phyloP scores from a whole-genome alignment of 2,113 vertebrate genomes.

The Bothrops jararaca region DNA sequence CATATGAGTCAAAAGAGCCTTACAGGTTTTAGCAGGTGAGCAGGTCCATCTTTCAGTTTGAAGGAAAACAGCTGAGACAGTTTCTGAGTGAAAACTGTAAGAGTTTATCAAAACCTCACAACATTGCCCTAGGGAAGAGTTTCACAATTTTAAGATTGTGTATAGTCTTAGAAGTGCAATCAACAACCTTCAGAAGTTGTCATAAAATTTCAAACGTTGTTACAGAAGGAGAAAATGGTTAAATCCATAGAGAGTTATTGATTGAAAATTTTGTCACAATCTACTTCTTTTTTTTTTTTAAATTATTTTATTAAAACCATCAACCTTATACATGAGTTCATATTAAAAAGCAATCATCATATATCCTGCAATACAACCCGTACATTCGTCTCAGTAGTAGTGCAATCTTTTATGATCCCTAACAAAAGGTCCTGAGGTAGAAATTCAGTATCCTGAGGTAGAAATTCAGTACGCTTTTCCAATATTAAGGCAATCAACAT shows the following conservation, averaged over 20 bases:
- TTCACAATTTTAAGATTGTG: neutral
- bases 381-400: too few species aligned
- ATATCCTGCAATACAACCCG: too few species aligned
- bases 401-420: too few species aligned
- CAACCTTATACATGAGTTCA: too few species aligned
- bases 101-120: neutral
- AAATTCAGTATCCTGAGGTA: too few species aligned
- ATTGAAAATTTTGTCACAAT: neutral
- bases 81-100: neutral
- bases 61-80: neutral
- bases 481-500: too few species aligned
- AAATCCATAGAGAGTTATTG: neutral
- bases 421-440: too few species aligned
- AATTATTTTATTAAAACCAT: too few species aligned
- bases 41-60: neutral
- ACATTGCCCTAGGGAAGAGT: neutral
- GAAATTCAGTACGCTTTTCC: too few species aligned
- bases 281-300: too few species aligned
- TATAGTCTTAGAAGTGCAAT: neutral
- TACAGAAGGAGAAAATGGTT: neutral
- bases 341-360: too few species aligned
- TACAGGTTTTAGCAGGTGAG: neutral
- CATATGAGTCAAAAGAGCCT: neutral
- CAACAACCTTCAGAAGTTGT: neutral
- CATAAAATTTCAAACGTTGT: neutral